Evolutionary conservation across 2,888 invertebrate species (phyloP), one percentile per base, ranked within the genome.

Genomic region (Lithophane leautieri): DNA sequence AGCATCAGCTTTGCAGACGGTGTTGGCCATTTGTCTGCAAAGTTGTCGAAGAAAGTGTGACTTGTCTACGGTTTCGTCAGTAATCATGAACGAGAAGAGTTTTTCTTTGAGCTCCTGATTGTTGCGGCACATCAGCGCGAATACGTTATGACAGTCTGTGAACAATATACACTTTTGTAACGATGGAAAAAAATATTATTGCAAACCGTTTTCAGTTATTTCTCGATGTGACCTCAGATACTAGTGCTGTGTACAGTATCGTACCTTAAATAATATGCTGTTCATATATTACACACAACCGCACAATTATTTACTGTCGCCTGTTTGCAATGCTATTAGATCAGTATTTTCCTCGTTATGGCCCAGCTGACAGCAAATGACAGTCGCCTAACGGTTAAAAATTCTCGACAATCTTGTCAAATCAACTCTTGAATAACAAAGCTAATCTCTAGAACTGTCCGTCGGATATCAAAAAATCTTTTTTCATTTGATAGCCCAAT

Each of bases 21-120:
- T 98, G 92, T 98, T 98, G 63, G 99, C 99, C 97, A 99, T 98
- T 94, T 98, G 98, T 91, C 98, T 97, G 92, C 99, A 99, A 82
- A 99, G 97, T 82, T 97, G 98, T 85, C 98, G 97, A 87, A 99
- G 97, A 94, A 99, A 99, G 85, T 97, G 97, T 65, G 97, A 95
- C 95, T 99, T 99, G 93, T 98, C 98, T 72, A 98, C 97, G 76
- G 98, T 98, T 87, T 98, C 98, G 89, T 98, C 98, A 58, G 97
- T 97, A 91, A 99, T 98, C 91, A 98, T 98, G 94, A 99, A 99
- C 62, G 98, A 98, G 95, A 98, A 98, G 82, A 99, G 95, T 92
- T 98, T 98, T 93, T 99, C 99, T 93, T 98, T 99, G 81, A 98
- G 93, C 93, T 98, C 98, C 88, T 98, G 98, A 92, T 98, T 98